These are phyloP conservation scores for Dipus sagitta DNA, from an alignment of 2,797 vertebrate species.

Conservation along the genomic window DNA sequence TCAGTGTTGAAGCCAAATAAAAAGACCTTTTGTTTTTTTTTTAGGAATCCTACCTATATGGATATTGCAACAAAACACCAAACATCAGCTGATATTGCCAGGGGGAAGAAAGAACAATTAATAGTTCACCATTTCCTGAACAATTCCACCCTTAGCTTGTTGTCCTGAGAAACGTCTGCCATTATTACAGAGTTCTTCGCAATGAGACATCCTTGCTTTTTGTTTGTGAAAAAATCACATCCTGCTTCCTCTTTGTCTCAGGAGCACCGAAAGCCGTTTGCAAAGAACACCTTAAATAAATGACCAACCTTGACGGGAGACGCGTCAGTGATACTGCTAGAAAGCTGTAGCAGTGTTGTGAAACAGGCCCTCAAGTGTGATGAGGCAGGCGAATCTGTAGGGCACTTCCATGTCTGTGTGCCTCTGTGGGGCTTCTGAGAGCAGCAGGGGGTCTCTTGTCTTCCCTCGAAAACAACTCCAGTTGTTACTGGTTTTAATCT, in stretches of 20 bases:
- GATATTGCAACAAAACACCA: conserved; percentile 52
- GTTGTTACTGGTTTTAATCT: conserved; percentile 27
- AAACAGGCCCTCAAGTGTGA: neutral
- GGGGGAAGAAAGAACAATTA: conserved; percentile 43
- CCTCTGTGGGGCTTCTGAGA: neutral
- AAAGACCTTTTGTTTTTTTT: conserved; percentile 22
- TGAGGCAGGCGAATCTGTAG: neutral
- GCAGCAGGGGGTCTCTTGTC: neutral
- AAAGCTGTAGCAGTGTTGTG: neutral
- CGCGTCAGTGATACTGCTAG: neutral
- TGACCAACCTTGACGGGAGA: conserved; percentile 39
- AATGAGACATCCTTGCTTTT: conserved; percentile 15
- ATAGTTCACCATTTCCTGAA: conserved; percentile 18
- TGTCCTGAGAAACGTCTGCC: neutral
- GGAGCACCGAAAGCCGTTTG: neutral
- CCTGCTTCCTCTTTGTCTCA: neutral
- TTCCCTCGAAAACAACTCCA: neutral
- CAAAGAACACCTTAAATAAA: conserved; percentile 62
- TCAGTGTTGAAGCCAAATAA: conserved; percentile 47
- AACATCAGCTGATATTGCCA: neutral
- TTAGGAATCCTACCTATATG: conserved; percentile 44
- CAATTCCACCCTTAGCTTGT: neutral
- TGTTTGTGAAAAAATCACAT: conserved; percentile 6
- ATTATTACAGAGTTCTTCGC: neutral
- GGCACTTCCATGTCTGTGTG: neutral